Evolutionary conservation across 2,113 vertebrate genomes (phyloP), one percentile per base, ranked within the genome.

Genomic region (Sapayoa aenigma): DNA sequence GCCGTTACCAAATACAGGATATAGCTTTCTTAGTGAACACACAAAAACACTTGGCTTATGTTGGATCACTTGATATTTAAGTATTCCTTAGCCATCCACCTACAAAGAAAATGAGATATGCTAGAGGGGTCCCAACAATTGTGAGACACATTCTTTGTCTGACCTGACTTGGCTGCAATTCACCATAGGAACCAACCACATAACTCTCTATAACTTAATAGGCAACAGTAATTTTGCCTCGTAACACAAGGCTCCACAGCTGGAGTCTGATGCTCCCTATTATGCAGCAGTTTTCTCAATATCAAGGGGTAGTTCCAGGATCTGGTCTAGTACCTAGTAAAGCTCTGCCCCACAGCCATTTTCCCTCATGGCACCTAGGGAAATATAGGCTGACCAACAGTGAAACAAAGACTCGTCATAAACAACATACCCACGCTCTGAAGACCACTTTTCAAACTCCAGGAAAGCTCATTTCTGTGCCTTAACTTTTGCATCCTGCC

Each of bases 241-340:
- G 7, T 30, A 67, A 12, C 52, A 59, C 9, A 23, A 21, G 75
- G 42, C 44, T 50, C 37, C 46, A 16, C 47, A 73, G 35, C 3
- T 2, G 79, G 47, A 55, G 8, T 22, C 23, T 30, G 77, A 31
- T 52, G 79, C 44, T 76, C 27, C 18, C 27, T 39, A 18, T 44
- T n/a, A 7, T 0, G 1, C 46, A 55, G 67, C 0, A 0, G 8
- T 63, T 83, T 35, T 52, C 62, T 56, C 24, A 39, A 1, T 13
- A 42, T 7, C 0, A 0, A 77, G 42, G 27, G 56, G 44, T 15
- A 78, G 23, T 50, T 12, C 23, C 59, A 50, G 9, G 10, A 7
- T 75, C 62, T 72, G 44, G 12, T 56, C 62, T 73, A 3, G 39
- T 28, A 2, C 37, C 25, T 5, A 5, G 31, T 9, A 78, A 82